Evolutionary conservation across 1,140 invertebrate species (phyloP).

Genomic region (Cydia pomonella): DNA sequence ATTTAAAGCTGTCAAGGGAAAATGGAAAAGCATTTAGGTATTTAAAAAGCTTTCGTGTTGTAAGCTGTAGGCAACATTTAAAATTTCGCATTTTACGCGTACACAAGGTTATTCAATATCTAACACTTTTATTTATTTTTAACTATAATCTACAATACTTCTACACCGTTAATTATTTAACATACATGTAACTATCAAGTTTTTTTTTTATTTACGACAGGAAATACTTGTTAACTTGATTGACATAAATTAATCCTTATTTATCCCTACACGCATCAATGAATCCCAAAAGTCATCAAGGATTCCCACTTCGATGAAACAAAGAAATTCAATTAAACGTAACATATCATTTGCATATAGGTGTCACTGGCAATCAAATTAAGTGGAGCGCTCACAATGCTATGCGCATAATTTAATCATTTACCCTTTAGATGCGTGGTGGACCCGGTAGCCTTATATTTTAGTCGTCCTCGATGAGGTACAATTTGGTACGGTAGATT

Average conservation of each 20-base stretch:
- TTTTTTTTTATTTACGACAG: no score
- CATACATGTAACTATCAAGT: no score
- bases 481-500: background rate
- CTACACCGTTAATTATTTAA: no score
- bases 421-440: conserved; percentile 62
- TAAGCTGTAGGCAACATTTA: no score
- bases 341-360: conserved; percentile 74
- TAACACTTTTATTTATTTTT: no score
- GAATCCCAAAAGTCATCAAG: conserved; percentile 59
- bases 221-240: background rate
- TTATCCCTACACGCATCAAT: background rate
- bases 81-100: no score
- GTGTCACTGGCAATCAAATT: conserved; percentile 75
- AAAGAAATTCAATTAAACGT: conserved; percentile 77
- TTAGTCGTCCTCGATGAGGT: background rate
- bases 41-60: no score
- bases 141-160: no score
- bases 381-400: conserved; percentile 65
- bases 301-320: conserved; percentile 54
- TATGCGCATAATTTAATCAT: conserved; percentile 74
- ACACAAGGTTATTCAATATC: no score
- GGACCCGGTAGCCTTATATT: conserved; percentile 34
- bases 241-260: background rate
- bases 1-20: no score
- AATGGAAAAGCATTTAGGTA: no score